Percentiles rank a stretch among this genome's conserved stretches.
Evolutionary conservation across 2,888 invertebrate species (phyloP).

Genomic region (Hydraecia micacea): DNA sequence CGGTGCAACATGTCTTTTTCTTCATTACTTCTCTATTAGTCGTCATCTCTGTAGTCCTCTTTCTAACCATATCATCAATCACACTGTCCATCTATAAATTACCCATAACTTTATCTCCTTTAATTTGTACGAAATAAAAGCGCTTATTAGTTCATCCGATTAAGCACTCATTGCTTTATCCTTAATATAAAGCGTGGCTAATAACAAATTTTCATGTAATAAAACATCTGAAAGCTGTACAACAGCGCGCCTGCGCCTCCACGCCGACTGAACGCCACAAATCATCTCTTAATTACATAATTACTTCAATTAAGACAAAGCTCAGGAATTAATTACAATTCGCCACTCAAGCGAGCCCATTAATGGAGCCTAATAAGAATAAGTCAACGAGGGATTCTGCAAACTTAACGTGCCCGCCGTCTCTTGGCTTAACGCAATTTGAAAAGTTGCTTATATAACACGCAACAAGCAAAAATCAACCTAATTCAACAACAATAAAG

Average conservation of each 20-base stretch:
- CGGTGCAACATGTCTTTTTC: too few species aligned
- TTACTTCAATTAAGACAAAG: constrained; percentile 71
- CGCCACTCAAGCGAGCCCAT: constrained; percentile 62
- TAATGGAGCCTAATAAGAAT: constrained; percentile 72
- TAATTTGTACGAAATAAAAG: not conserved
- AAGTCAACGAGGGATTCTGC: constrained; percentile 76
- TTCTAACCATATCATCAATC: too few species aligned
- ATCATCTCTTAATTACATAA: constrained; percentile 76
- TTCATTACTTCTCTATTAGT: not conserved
- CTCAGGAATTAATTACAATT: constrained; percentile 71
- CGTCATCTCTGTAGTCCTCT: not conserved
- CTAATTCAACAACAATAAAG: constrained; percentile 52
- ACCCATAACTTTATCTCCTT: not conserved
- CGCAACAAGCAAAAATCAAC: constrained; percentile 49
- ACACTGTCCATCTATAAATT: not conserved
- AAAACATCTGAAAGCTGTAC: constrained; percentile 29
- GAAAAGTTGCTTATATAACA: constrained; percentile 54
- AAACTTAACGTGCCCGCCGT: constrained; percentile 65
- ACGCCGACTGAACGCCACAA: constrained; percentile 59
- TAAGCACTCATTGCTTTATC: not conserved
- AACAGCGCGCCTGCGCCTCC: constrained; percentile 40
- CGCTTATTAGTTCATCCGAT: not conserved
- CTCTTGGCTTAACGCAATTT: constrained; percentile 56
- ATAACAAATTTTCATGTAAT: constrained; percentile 43
- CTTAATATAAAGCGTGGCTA: constrained; percentile 15